A percentile compares a stretch with the other conserved stretches of the same genome.
Evolutionary conservation across 2,888 invertebrate species (phyloP).

Genomic region (Ormyrus rosae): DNA sequence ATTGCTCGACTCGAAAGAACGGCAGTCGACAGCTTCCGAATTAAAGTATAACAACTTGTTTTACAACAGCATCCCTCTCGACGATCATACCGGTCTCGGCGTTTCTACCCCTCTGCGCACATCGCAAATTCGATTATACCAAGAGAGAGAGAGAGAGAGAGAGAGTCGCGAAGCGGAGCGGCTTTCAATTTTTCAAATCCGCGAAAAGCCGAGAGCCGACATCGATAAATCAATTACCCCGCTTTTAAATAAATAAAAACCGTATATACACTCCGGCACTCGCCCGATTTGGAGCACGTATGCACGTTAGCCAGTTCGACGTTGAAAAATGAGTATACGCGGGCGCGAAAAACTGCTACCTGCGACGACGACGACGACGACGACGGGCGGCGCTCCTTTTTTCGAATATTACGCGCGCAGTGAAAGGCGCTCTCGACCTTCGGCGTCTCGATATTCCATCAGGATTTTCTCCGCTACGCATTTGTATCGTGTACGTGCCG

Average conservation of each 20-base stretch:
- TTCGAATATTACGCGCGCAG: constrained; percentile 18
- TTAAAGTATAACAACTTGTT: no score
- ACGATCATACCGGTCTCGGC: no score
- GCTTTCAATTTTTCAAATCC: constrained; percentile 6
- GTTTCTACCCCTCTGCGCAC: no score
- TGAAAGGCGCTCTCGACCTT: constrained; percentile 44
- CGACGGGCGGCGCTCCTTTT: neutral
- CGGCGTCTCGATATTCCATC: constrained; percentile 24
- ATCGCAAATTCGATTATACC: no score
- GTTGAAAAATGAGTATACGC: constrained; percentile 32
- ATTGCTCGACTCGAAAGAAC: no score
- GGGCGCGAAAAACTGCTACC: constrained; percentile 4
- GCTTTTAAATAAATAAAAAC: constrained; percentile 3
- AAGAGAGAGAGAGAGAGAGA: no score
- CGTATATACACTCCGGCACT: neutral
- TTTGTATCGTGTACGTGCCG: no score
- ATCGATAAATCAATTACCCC: constrained; percentile 28
- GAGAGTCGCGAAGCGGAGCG: no score
- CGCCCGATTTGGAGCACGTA: constrained; percentile 30
- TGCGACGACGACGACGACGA: constrained; percentile 9
- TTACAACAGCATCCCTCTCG: no score
- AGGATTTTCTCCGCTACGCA: constrained; percentile 11
- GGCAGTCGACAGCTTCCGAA: no score
- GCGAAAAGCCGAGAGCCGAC: neutral
- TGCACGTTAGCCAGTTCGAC: constrained; percentile 8